phyloP scores from a whole-genome alignment of 2,888 invertebrate genomes.

The Drosophila mulleri region DNA sequence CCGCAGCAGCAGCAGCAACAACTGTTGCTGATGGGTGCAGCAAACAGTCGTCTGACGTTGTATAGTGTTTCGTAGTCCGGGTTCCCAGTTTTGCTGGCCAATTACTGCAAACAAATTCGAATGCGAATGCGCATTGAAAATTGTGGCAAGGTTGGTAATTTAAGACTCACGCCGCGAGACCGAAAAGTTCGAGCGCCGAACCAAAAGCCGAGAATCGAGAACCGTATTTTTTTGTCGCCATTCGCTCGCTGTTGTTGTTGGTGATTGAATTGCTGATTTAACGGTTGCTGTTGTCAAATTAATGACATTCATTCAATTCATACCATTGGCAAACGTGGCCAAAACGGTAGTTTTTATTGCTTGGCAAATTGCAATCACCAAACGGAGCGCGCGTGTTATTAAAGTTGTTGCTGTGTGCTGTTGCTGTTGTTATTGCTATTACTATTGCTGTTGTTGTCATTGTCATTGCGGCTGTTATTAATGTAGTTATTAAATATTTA shows the following conservation, averaged over 20 bases:
- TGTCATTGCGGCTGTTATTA: conserved; percentile 71
- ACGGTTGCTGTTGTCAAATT: conserved; percentile 82
- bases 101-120: conserved; percentile 82
- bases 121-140: conserved; percentile 79
- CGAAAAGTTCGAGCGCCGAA: conserved; percentile 15
- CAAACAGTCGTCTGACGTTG: conserved; percentile 35
- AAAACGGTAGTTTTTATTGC: conserved; percentile 79
- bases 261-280: conserved; percentile 82
- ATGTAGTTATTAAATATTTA: conserved; percentile 80
- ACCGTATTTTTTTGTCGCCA: conserved; percentile 67
- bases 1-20: conserved; percentile 15
- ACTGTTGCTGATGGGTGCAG: conserved; percentile 61
- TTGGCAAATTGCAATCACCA: conserved; percentile 71
- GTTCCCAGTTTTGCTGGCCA: conserved; percentile 67
- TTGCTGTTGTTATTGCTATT: conserved; percentile 2
- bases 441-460: conserved; percentile 35
- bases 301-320: conserved; percentile 83
- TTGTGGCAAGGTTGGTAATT: conserved; percentile 82
- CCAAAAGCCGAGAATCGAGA: conserved; percentile 33
- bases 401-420: conserved; percentile 17
- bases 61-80: conserved; percentile 19
- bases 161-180: conserved; percentile 74
- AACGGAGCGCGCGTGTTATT: conserved; percentile 69
- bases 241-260: conserved; percentile 30
- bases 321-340: conserved; percentile 55